Percentiles rank a stretch among this genome's conserved stretches.
These are phyloP conservation scores for Spea multiplicata DNA, from an alignment of 2,113 vertebrate species.

Conservation along the genomic window DNA sequence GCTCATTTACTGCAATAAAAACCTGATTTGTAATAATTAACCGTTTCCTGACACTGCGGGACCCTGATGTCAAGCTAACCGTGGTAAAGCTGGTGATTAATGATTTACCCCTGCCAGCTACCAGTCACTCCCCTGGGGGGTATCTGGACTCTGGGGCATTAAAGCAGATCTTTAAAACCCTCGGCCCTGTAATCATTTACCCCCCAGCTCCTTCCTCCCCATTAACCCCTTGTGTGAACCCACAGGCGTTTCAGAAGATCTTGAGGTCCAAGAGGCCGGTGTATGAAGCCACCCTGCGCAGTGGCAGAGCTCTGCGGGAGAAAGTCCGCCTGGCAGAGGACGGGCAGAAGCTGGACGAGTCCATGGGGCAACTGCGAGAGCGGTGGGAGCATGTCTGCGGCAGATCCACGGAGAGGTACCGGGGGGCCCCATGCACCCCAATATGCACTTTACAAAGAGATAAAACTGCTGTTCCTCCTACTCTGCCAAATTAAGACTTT, in stretches of 20 bases:
- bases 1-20: too few relatives aligned
- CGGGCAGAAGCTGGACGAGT: slow-evolving; percentile 68
- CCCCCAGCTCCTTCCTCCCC: too few relatives aligned
- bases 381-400: slow-evolving; percentile 71
- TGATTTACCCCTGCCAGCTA: too few relatives aligned
- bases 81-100: too few relatives aligned
- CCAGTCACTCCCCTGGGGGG: too few relatives aligned
- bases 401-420: slow-evolving; percentile 71
- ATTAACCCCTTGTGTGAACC: background rate
- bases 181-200: background rate
- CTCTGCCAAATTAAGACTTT: too few relatives aligned
- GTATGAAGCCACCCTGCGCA: slow-evolving; percentile 72
- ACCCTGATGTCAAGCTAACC: too few relatives aligned
- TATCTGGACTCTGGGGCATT: too few relatives aligned
- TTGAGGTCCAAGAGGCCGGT: slow-evolving; percentile 69
- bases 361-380: slow-evolving; percentile 73
- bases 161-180: too few relatives aligned
- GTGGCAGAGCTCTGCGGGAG: slow-evolving; percentile 68
- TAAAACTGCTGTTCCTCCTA: too few relatives aligned
- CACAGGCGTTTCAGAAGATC: slow-evolving; percentile 73
- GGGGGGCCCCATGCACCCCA: background rate
- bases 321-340: slow-evolving; percentile 61
- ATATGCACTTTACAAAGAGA: background rate
- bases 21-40: too few relatives aligned
- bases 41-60: too few relatives aligned